phyloP scores from a whole-genome alignment of 2,113 vertebrate genomes.

The Gadus macrocephalus region DNA sequence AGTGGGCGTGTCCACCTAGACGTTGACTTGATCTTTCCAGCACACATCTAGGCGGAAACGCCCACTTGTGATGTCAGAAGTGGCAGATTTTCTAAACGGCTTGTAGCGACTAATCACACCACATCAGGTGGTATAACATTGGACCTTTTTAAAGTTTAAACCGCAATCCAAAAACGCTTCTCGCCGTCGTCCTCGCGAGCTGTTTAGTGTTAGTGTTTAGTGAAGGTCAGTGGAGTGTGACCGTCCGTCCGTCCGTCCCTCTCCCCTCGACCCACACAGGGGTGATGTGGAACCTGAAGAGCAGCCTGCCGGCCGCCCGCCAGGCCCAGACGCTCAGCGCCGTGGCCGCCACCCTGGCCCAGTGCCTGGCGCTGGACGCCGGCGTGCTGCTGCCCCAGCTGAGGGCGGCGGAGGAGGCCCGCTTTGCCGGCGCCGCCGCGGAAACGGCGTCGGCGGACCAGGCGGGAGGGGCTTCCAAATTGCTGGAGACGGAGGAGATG shows the following conservation, averaged over 20 bases:
- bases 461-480: background rate
- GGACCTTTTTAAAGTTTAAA: too few relatives aligned
- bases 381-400: conserved; percentile 74
- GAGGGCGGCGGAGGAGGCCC: conserved; percentile 63
- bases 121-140: too few relatives aligned
- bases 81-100: too few relatives aligned
- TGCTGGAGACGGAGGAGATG: conserved; percentile 31
- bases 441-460: conserved; percentile 11
- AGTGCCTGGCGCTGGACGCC: conserved; percentile 78
- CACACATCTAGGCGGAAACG: too few relatives aligned
- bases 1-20: too few relatives aligned
- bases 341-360: conserved; percentile 79
- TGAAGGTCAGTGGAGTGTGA: too few relatives aligned
- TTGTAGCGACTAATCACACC: too few relatives aligned
- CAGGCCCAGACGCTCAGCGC: conserved; percentile 84
- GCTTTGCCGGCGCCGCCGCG: conserved; percentile 32
- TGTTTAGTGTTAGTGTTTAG: too few relatives aligned
- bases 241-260: background rate
- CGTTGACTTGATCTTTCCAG: too few relatives aligned
- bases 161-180: too few relatives aligned
- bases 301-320: conserved; percentile 73
- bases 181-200: too few relatives aligned
- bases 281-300: conserved; percentile 88
- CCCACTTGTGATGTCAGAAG: too few relatives aligned
- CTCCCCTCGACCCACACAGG: conserved; percentile 46